Evolutionary conservation across 2,888 invertebrate genomes (phyloP).

Genomic region (Hyalella azteca): DNA sequence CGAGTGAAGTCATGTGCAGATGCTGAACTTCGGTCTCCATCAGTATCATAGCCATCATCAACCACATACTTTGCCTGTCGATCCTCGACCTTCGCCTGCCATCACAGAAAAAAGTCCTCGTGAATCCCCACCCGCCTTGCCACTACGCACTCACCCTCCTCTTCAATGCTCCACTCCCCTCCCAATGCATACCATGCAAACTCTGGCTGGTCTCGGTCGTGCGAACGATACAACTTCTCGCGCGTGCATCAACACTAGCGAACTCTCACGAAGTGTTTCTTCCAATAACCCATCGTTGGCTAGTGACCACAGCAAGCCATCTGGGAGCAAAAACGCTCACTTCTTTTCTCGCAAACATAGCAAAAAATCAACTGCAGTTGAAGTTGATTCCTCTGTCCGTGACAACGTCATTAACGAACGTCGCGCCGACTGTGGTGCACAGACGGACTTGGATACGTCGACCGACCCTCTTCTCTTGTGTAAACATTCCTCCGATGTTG

Average conservation of each 20-base stretch:
- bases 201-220: not conserved
- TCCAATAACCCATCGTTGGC: not conserved
- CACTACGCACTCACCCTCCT: conserved; percentile 5
- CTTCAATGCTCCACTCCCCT: conserved; percentile 8
- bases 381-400: not conserved
- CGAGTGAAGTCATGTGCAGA: too few relatives aligned
- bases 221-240: too few relatives aligned
- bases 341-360: conserved; percentile 19
- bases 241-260: too few relatives aligned
- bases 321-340: not conserved
- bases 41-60: not conserved
- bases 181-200: not conserved
- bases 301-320: not conserved
- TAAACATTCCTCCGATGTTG: too few relatives aligned
- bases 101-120: not conserved
- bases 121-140: not conserved
- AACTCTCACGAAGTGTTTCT: too few relatives aligned
- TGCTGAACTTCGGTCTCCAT: not conserved
- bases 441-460: too few relatives aligned
- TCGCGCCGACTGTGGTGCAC: not conserved
- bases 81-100: not conserved
- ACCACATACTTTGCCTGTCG: not conserved
- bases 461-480: too few relatives aligned
- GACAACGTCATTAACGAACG: conserved; percentile 19
- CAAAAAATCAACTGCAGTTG: not conserved